A percentile compares a stretch with the other conserved stretches of the same genome.
Conservation (phyloP, 2,888 invertebrate species). For the Drosophila subsilvestris region DNA sequence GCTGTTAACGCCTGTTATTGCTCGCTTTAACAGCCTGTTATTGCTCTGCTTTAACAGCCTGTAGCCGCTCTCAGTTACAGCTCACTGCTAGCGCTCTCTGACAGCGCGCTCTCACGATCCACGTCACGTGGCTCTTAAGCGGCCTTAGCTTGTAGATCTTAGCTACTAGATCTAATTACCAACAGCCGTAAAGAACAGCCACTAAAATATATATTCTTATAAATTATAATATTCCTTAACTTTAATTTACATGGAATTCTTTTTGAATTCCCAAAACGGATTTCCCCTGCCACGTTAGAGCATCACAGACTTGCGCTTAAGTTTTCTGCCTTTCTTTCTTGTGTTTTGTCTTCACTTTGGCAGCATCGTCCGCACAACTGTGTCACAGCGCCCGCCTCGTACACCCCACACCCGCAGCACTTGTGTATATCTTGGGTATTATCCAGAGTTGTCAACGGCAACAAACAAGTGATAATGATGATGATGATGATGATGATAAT, state of each 20-base stretch:
- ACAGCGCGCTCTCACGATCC: too few relatives aligned
- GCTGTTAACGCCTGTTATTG: background rate
- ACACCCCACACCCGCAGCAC: constrained; percentile 5
- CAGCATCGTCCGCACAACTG: constrained; percentile 67
- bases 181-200: too few relatives aligned
- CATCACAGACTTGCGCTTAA: constrained; percentile 8
- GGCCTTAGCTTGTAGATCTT: too few relatives aligned
- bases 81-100: background rate
- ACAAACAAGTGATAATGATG: constrained; percentile 46
- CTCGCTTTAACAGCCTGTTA: too few relatives aligned
- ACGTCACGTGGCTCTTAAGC: too few relatives aligned
- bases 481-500: constrained; percentile 45
- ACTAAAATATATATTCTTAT: too few relatives aligned
- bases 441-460: constrained; percentile 67
- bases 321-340: background rate
- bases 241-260: background rate
- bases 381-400: constrained; percentile 41
- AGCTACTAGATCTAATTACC: too few relatives aligned
- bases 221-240: background rate
- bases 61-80: background rate
- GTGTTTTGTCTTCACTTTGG: constrained; percentile 39
- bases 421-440: constrained; percentile 60
- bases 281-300: constrained; percentile 32
- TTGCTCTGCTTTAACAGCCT: too few relatives aligned
- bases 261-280: background rate